phyloP scores from a whole-genome alignment of 2,113 vertebrate species.

The Sturnira hondurensis region DNA sequence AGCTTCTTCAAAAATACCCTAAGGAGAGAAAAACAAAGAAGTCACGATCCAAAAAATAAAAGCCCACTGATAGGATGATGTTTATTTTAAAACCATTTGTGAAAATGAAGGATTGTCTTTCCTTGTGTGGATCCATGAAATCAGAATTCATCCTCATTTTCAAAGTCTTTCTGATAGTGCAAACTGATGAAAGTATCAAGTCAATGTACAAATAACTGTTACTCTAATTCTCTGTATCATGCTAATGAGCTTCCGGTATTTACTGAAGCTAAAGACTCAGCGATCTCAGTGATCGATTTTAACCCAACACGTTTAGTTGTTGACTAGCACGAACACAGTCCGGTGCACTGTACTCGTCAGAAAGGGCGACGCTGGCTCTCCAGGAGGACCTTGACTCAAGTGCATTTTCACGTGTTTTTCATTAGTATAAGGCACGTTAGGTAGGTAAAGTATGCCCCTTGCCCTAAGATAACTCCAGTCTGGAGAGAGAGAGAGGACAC shows the following conservation, averaged over 20 bases:
- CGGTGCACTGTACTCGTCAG: neutral
- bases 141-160: neutral
- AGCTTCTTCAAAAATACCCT: neutral
- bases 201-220: neutral
- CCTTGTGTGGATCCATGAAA: neutral
- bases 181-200: conserved; percentile 5
- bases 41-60: neutral
- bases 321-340: neutral
- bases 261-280: neutral
- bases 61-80: neutral
- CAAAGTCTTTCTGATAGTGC: conserved; percentile 14
- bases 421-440: neutral
- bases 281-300: neutral
- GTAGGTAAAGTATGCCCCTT: neutral
- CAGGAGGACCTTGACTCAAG: neutral
- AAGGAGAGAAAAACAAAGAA: neutral
- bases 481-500: neutral
- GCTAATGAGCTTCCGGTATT: neutral
- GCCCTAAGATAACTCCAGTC: neutral
- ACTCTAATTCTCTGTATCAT: neutral
- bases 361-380: neutral
- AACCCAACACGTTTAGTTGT: neutral
- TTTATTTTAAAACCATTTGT: neutral
- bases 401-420: neutral
- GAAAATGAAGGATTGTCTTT: neutral